phyloP scores from a whole-genome alignment of 2,797 vertebrate species.

The Bucorvus abyssinicus region DNA sequence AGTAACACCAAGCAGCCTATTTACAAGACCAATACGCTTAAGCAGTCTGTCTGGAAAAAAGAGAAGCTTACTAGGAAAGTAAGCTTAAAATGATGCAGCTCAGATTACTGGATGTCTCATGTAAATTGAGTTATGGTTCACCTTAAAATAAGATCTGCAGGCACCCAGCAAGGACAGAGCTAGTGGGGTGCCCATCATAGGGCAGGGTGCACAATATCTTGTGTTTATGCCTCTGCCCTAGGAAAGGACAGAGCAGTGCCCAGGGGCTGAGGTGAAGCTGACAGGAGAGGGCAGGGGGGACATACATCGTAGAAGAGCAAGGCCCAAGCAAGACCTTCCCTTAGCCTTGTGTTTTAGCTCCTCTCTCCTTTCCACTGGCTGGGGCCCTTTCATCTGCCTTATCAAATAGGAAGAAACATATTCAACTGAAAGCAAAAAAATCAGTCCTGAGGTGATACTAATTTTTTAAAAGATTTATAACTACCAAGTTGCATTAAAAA shows the following conservation, averaged over 20 bases:
- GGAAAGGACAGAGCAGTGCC: background rate
- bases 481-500: background rate
- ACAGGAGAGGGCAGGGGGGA: background rate
- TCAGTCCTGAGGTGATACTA: background rate
- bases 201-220: background rate
- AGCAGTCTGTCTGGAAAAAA: background rate
- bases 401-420: background rate
- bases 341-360: background rate
- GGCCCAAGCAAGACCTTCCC: background rate
- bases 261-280: background rate
- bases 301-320: rapidly evolving
- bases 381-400: background rate
- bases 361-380: background rate
- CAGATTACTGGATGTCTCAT: rapidly evolving
- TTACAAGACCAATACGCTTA: background rate
- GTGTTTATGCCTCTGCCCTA: background rate
- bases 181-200: background rate
- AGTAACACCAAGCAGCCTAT: background rate
- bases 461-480: background rate
- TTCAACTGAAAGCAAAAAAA: background rate
- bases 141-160: background rate
- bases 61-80: background rate
- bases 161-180: background rate
- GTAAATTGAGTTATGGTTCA: background rate
- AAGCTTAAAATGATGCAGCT: background rate